Conservation (phyloP, 2,888 invertebrate genomes). For the Metellina segmentata region DNA sequence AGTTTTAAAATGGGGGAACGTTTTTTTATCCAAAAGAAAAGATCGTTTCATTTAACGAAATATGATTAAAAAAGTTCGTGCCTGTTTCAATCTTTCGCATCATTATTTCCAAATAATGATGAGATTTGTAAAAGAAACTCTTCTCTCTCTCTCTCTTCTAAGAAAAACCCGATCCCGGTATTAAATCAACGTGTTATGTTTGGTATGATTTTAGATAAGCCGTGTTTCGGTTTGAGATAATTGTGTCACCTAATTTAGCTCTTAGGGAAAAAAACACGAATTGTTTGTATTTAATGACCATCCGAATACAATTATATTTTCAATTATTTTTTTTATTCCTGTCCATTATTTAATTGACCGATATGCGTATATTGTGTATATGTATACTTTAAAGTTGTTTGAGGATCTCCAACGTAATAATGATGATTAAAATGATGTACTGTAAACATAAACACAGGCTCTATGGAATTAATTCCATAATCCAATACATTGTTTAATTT, state of each 20-base stretch:
- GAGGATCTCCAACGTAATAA: too few species aligned
- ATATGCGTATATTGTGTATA: too few species aligned
- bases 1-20: conserved; percentile 12
- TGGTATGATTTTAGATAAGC: conserved; percentile 2
- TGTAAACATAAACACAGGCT: too few species aligned
- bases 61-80: conserved; percentile 51
- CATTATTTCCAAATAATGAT: conserved; percentile 59
- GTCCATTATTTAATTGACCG: too few species aligned
- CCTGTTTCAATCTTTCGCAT: conserved; percentile 16
- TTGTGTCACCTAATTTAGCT: conserved; percentile 21
- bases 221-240: neutral
- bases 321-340: conserved; percentile 37
- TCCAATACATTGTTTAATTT: too few species aligned
- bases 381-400: too few species aligned
- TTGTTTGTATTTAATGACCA: conserved; percentile 45
- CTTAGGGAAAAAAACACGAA: conserved; percentile 8
- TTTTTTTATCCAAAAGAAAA: conserved; percentile 24
- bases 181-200: conserved; percentile 6
- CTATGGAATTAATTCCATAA: too few species aligned
- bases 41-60: conserved; percentile 52
- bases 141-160: neutral
- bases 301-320: conserved; percentile 38
- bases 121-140: conserved; percentile 7
- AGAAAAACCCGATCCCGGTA: conserved; percentile 12
- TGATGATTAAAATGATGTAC: too few species aligned